Percentiles rank a stretch among this genome's conserved stretches.
phyloP scores from a whole-genome alignment of 2,113 vertebrate genomes.

The Hyperopisus bebe region DNA sequence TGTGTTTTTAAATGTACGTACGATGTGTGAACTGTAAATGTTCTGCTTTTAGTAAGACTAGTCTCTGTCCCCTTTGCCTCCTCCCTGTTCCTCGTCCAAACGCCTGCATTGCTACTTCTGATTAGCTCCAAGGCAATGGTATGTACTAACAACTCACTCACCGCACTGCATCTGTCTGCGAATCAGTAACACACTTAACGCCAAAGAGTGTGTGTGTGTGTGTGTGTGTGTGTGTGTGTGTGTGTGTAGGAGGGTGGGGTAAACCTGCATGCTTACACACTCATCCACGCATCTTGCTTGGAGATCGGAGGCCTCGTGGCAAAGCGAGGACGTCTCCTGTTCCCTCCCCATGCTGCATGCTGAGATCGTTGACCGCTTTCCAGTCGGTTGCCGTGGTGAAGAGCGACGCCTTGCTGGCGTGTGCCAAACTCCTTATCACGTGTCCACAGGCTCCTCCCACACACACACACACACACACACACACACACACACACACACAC shows the following conservation, averaged over 20 bases:
- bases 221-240: background rate
- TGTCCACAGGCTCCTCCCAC: background rate
- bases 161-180: constrained; percentile 55
- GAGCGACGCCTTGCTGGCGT: background rate
- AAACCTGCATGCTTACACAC: background rate
- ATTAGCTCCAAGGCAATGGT: constrained; percentile 89
- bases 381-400: background rate
- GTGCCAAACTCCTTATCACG: background rate
- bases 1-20: constrained; percentile 46
- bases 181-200: constrained; percentile 37
- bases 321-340: background rate
- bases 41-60: constrained; percentile 86
- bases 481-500: background rate
- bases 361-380: background rate
- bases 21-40: constrained; percentile 59
- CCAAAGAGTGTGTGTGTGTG: background rate
- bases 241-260: background rate
- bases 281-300: background rate
- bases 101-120: constrained; percentile 77
- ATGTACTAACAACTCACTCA: constrained; percentile 73
- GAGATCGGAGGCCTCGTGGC: background rate
- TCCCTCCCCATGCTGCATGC: background rate
- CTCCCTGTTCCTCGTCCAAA: constrained; percentile 58
- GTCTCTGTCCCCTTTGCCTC: constrained; percentile 90
- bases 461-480: background rate